Percentiles rank a stretch among this genome's conserved stretches.
These are phyloP conservation scores for Chelonus formosanus DNA, from an alignment of 2,888 invertebrate species.

Conservation along the genomic window DNA sequence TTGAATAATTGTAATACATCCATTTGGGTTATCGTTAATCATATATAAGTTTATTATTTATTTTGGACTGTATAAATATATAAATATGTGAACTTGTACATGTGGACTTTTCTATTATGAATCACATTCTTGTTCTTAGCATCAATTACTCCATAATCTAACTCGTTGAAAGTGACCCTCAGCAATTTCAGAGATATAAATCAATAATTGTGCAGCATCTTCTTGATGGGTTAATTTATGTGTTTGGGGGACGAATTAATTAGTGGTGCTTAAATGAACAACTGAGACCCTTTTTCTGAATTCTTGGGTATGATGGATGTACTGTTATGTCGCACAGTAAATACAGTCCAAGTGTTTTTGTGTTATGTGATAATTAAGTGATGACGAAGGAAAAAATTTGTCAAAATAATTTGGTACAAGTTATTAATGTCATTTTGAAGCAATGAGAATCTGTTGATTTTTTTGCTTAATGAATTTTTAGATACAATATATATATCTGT, in stretches of 20 bases:
- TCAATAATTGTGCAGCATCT: constrained; percentile 37
- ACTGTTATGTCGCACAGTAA: not conserved
- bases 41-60: too few relatives aligned
- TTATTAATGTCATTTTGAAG: too few relatives aligned
- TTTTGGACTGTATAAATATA: not conserved
- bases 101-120: constrained; percentile 1
- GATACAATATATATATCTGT: too few relatives aligned
- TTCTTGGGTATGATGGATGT: not conserved
- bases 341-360: not conserved
- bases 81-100: not conserved
- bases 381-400: too few relatives aligned
- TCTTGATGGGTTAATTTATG: constrained; percentile 38
- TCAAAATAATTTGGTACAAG: too few relatives aligned
- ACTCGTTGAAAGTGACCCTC: constrained; percentile 33
- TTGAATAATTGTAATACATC: too few relatives aligned
- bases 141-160: constrained; percentile 30
- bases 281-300: not conserved
- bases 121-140: constrained; percentile 23
- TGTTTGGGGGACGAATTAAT: constrained; percentile 27
- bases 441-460: too few relatives aligned
- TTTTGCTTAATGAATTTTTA: too few relatives aligned
- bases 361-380: too few relatives aligned
- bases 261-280: constrained; percentile 15
- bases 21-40: too few relatives aligned
- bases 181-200: constrained; percentile 37